Base-by-base conservation (phyloP, 2,888 invertebrate species). In the Athripsodes cinereus region DNA sequence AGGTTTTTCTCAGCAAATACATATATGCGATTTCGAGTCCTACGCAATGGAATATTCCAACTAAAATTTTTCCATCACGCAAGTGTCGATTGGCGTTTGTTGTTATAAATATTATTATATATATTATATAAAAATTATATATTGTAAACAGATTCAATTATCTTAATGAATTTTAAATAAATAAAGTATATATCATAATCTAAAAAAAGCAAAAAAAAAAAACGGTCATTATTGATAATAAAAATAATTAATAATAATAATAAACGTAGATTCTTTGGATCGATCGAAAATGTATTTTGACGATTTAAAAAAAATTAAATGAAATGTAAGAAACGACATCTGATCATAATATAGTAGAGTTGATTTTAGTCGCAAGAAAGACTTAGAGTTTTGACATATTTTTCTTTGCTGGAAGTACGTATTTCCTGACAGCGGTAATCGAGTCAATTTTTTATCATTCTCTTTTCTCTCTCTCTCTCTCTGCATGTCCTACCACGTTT, bases 351-450 rank as follows among this genome's bases (percentile, higher is more conserved):
- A 60, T 62, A 74, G 78, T 79, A 76, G 79, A 78, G 79, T 79
- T 79, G 78, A 78, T 78, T 40, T 79, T 78, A 79, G 78, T 78
- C 75, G 78, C 78, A 76, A 74, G 76, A 75, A 74, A 76, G 76
- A 75, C 70, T 78, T 79, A 78, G 79, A 78, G 79, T 79, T 79
- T 79, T 79, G 79, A 79, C 79, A 78, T 78, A 75, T 78, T 79
- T 79, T 79, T 79, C 78, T 78, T 78, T 78, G 78, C 78, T 78
- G 78, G 78, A 78, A 78, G 78, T 78, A 78, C 78, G 79, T 78
- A 74, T 78, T 76, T 79, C 78, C 76, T 78, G 78, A 76, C 78
- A 79, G 79, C 79, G 61, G 52, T 59, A 59, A 59, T 61, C 57
- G 59, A 63, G 63, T 59, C 61, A 63, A 61, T 63, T 60, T n/a